A percentile compares a stretch with the other conserved stretches of the same genome.
Evolutionary conservation across 2,797 vertebrate species (phyloP).

Genomic region (Rhinogobio ventralis): DNA sequence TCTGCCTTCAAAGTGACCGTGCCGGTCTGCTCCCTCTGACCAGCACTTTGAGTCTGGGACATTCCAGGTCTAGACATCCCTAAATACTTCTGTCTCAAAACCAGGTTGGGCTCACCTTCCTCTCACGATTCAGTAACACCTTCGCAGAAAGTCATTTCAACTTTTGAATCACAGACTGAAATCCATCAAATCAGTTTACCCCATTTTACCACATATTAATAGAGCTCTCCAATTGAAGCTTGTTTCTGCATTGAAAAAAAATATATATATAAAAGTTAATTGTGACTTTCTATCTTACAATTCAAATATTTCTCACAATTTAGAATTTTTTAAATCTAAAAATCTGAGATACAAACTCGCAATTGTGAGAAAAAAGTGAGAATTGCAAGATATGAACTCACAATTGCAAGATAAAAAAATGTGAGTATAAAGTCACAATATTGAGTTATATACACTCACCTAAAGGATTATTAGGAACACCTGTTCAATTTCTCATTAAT

Average conservation of each 20-base stretch:
- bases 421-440: no score
- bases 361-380: no score
- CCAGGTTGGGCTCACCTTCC: constrained; percentile 4
- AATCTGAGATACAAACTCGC: not conserved
- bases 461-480: no score
- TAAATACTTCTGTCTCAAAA: constrained; percentile 25
- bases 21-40: constrained; percentile 8
- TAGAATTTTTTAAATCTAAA: not conserved
- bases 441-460: no score
- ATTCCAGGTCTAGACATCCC: not conserved
- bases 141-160: not conserved
- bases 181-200: not conserved
- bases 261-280: not conserved
- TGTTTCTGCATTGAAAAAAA: not conserved
- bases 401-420: no score
- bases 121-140: not conserved
- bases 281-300: not conserved
- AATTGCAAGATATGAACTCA: no score
- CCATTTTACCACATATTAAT: not conserved
- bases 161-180: not conserved
- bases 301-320: not conserved
- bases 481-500: no score
- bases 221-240: not conserved
- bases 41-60: not conserved
- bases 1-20: constrained; percentile 51